Evolutionary conservation across 92 coral and sea anemone species (phyloP).

Genomic region (Muricea muricata): DNA sequence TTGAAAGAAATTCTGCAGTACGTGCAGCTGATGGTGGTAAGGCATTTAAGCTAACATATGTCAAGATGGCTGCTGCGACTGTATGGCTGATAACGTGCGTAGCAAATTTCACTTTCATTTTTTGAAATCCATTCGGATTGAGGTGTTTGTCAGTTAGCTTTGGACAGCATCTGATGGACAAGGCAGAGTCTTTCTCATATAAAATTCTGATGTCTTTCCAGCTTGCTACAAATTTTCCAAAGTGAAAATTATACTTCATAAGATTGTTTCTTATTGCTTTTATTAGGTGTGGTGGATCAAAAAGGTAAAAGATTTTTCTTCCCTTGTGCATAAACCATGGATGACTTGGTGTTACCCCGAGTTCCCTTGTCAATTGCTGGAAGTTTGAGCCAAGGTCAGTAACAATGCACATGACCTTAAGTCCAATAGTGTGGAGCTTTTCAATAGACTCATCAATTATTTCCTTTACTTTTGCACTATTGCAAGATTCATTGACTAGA

Average conservation of each 20-base stretch:
- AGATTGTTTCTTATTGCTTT: conserved; percentile 18
- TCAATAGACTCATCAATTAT: background rate
- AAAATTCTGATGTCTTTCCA: conserved; percentile 1
- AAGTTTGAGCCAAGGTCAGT: conserved; percentile 21
- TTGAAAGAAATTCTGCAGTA: background rate
- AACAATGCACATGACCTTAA: background rate
- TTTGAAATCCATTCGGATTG: background rate
- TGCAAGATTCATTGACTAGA: background rate
- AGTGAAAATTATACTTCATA: conserved; percentile 4
- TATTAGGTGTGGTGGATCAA: conserved; percentile 25
- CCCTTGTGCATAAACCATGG: conserved; percentile 10
- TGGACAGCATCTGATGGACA: background rate
- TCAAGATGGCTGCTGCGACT: background rate
- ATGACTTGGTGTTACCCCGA: background rate
- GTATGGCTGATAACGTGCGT: background rate
- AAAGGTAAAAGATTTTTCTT: background rate
- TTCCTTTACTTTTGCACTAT: background rate
- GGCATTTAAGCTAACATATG: background rate
- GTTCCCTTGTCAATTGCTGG: background rate
- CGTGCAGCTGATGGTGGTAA: background rate
- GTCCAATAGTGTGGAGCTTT: background rate
- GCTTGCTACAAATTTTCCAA: background rate
- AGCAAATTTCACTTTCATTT: conserved; percentile 1
- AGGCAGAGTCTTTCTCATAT: background rate
- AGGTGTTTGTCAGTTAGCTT: conserved; percentile 25